These are phyloP conservation scores for Cisticola juncidis DNA, from an alignment of 2,113 vertebrate genomes.

Conservation along the genomic window DNA sequence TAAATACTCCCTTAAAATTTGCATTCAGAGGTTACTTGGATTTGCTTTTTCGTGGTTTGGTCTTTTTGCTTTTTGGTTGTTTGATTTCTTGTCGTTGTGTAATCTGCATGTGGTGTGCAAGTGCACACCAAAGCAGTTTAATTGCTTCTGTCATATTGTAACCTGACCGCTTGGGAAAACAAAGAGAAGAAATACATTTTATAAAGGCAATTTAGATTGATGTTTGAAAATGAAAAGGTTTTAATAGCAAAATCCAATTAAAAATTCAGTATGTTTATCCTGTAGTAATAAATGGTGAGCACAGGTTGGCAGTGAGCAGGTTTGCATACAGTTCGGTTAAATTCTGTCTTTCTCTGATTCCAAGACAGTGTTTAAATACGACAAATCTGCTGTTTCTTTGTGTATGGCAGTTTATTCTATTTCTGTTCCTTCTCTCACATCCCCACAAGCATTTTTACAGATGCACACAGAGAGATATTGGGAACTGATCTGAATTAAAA, in stretches of 20 bases:
- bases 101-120: background rate
- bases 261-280: background rate
- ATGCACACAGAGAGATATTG: background rate
- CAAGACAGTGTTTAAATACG: background rate
- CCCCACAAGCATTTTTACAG: background rate
- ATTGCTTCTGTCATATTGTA: background rate
- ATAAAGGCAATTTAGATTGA: background rate
- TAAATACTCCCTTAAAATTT: background rate
- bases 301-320: background rate
- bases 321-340: background rate
- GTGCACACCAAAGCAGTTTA: background rate
- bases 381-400: background rate
- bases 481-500: background rate
- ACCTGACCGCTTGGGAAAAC: background rate
- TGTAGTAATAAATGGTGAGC: background rate
- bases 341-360: background rate
- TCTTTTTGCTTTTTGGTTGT: background rate
- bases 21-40: background rate
- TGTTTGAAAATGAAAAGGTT: background rate
- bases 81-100: background rate
- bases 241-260: background rate
- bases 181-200: background rate
- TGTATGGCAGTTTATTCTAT: background rate
- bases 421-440: fast-evolving
- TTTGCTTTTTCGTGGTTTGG: background rate